These are phyloP conservation scores for Todiramphus chloris DNA, from an alignment of 2,113 vertebrate genomes.

Conservation along the genomic window DNA sequence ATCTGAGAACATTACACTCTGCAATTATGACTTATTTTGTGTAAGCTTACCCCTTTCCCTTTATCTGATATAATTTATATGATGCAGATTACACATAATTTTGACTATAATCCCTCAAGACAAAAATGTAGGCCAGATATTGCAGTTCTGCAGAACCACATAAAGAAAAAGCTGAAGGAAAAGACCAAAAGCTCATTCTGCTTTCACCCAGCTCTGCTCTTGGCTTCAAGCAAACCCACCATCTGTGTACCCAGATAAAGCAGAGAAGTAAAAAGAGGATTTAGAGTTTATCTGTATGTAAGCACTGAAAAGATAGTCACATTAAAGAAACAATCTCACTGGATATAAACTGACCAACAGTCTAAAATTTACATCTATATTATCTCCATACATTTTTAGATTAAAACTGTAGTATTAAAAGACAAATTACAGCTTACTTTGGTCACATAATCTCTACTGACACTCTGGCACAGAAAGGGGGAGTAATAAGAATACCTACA, in stretches of 20 bases:
- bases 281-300: not conserved
- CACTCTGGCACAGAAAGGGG: not conserved
- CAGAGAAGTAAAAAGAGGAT: not conserved
- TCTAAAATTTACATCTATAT: not conserved
- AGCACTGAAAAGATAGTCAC: not conserved
- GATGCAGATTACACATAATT: not conserved
- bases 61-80: not conserved
- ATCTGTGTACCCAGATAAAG: not conserved
- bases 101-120: not conserved
- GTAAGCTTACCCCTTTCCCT: not conserved
- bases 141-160: not conserved
- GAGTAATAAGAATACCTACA: not conserved
- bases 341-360: not conserved
- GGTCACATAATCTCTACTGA: not conserved
- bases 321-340: not conserved
- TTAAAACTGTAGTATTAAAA: not conserved
- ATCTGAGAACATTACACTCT: not conserved
- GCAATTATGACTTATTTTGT: not conserved
- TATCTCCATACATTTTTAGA: not conserved
- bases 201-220: not conserved
- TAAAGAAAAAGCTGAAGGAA: not conserved
- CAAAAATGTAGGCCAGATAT: not conserved
- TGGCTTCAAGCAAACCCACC: not conserved
- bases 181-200: not conserved
- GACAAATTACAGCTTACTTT: not conserved